Evolutionary conservation across 2,797 vertebrate genomes (phyloP).

Genomic region (Gorsachius magnificus): DNA sequence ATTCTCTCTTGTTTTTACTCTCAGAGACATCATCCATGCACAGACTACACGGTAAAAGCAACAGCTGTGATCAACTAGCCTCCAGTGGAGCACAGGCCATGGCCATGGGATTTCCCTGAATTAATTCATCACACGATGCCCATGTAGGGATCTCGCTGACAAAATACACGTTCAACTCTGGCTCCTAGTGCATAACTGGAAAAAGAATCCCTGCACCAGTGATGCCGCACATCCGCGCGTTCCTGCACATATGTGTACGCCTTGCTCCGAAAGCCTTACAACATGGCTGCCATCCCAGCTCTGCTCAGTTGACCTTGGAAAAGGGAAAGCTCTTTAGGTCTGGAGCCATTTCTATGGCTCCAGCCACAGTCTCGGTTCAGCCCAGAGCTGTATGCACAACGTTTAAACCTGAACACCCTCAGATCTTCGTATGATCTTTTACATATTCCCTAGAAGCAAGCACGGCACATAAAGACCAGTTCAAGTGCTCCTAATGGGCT

Average conservation of each 20-base stretch:
- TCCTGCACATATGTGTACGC: accelerated
- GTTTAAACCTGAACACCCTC: neutral
- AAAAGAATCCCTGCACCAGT: neutral
- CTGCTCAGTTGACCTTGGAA: neutral
- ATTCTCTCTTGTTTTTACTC: neutral
- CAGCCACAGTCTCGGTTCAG: neutral
- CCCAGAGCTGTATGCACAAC: neutral
- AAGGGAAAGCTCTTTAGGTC: neutral
- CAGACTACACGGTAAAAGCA: neutral
- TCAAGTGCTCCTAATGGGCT: neutral
- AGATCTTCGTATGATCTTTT: neutral
- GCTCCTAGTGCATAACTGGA: neutral
- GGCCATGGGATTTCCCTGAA: neutral
- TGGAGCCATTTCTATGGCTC: neutral
- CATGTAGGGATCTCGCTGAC: neutral
- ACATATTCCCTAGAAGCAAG: neutral
- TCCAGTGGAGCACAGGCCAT: neutral
- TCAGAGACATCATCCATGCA: neutral
- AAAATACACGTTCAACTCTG: neutral
- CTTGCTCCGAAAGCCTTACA: neutral
- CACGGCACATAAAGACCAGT: neutral
- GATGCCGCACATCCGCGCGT: neutral
- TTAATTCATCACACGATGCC: neutral
- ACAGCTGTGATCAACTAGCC: neutral
- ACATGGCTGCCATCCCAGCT: neutral